phyloP scores from a whole-genome alignment of 1,140 invertebrate genomes.

The Drosophila nikananu region DNA sequence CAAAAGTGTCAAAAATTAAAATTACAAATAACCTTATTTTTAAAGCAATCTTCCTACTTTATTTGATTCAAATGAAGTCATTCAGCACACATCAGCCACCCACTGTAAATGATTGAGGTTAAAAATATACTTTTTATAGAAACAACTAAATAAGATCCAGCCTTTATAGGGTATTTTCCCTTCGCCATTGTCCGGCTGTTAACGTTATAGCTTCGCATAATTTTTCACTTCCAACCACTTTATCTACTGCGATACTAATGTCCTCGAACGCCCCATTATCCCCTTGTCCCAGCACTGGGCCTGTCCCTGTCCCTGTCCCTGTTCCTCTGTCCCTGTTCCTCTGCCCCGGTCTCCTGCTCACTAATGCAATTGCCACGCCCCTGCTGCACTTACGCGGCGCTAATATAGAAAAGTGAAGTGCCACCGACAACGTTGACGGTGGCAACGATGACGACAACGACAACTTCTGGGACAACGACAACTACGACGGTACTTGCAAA shows the following conservation, averaged over 20 bases:
- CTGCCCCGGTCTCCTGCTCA: neutral
- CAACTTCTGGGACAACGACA: constrained; percentile 37
- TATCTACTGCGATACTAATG: constrained; percentile 66
- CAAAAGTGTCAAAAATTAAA: no score
- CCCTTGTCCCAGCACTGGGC: constrained; percentile 5
- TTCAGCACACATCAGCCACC: neutral
- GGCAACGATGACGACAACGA: constrained; percentile 42
- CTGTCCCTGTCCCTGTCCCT: neutral
- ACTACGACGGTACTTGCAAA: constrained; percentile 67
- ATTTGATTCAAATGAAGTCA: neutral
- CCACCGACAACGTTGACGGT: constrained; percentile 66
- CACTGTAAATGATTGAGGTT: neutral
- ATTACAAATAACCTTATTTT: no score
- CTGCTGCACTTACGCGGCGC: constrained; percentile 78
- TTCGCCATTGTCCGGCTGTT: constrained; percentile 13
- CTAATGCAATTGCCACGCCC: constrained; percentile 79
- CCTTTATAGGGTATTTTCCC: constrained; percentile 19
- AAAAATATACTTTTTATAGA: neutral
- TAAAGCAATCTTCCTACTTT: no score
- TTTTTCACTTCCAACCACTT: constrained; percentile 55
- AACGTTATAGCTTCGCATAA: constrained; percentile 38
- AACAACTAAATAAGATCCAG: neutral
- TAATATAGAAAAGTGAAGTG: constrained; percentile 82
- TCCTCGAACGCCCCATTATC: constrained; percentile 54
- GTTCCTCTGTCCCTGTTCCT: no score